Evolutionary conservation across 2,797 vertebrate genomes (phyloP).

Genomic region (Cichlasoma orientale): DNA sequence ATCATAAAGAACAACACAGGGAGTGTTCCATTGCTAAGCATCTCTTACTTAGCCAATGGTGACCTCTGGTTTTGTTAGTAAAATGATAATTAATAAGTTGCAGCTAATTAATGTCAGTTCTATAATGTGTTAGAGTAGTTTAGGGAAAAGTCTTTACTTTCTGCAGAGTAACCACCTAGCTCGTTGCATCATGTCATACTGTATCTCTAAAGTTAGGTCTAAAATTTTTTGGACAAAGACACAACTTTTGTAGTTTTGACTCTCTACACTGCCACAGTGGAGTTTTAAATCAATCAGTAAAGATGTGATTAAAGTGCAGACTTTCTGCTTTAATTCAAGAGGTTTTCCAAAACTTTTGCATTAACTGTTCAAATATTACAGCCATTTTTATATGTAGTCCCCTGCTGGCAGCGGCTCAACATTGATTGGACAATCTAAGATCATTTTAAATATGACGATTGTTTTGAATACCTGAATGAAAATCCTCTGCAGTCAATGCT

Average conservation of each 20-base stretch:
- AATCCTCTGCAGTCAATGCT: too few species aligned
- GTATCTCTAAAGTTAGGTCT: not conserved
- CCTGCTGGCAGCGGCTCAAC: not conserved
- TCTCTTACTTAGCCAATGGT: not conserved
- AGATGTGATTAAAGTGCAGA: not conserved
- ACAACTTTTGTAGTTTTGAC: not conserved
- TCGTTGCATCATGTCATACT: too few species aligned
- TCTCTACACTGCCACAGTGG: not conserved
- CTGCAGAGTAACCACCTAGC: too few species aligned
- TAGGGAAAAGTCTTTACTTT: not conserved
- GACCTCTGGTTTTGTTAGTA: too few species aligned
- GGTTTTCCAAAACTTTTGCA: not conserved
- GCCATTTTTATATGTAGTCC: not conserved
- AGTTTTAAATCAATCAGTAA: not conserved
- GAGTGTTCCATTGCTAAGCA: not conserved
- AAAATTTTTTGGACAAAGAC: not conserved
- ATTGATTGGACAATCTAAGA: not conserved
- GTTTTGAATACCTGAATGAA: not conserved
- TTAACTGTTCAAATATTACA: not conserved
- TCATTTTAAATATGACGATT: not conserved
- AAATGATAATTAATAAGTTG: not conserved
- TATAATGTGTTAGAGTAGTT: not conserved
- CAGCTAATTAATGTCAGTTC: not conserved
- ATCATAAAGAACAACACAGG: not conserved
- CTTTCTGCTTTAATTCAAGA: not conserved